Conservation (phyloP, 2,797 vertebrate genomes). For the Atherinosoma microstoma region DNA sequence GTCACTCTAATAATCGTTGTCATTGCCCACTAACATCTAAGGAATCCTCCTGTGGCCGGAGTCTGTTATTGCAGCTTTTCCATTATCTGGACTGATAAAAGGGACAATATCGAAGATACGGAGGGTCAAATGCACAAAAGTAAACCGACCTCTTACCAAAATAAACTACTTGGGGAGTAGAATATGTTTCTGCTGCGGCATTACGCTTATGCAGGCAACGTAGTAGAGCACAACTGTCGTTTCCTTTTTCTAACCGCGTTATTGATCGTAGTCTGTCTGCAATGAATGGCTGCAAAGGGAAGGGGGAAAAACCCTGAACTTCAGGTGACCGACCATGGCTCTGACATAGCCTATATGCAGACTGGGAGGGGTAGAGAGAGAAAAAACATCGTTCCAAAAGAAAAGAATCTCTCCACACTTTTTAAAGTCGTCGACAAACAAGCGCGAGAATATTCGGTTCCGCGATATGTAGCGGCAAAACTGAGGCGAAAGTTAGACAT, state of each 20-base stretch:
- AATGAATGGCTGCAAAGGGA: conserved; percentile 86
- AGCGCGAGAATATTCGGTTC: conserved; percentile 60
- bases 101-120: conserved; percentile 81
- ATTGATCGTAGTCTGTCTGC: conserved; percentile 91
- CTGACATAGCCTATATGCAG: conserved; percentile 85
- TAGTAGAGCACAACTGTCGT: conserved; percentile 38
- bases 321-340: conserved; percentile 96
- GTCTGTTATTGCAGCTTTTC: conserved; percentile 76
- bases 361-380: conserved; percentile 75
- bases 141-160: conserved; percentile 63
- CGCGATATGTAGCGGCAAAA: conserved; percentile 46
- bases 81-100: conserved; percentile 78
- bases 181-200: conserved; percentile 11
- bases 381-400: conserved; percentile 45
- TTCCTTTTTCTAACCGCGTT: conserved; percentile 72
- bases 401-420: conserved; percentile 54
- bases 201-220: conserved; percentile 8
- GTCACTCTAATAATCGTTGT: conserved; percentile 69
- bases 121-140: conserved; percentile 78
- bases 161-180: conserved; percentile 20
- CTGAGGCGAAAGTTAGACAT: conserved; percentile 88
- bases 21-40: conserved; percentile 62
- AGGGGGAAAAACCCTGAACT: conserved; percentile 89
- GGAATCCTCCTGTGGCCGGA: conserved; percentile 85
- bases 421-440: conserved; percentile 70